Base-by-base conservation (phyloP, 2,113 vertebrate species). In the Corythaeola cristata region DNA sequence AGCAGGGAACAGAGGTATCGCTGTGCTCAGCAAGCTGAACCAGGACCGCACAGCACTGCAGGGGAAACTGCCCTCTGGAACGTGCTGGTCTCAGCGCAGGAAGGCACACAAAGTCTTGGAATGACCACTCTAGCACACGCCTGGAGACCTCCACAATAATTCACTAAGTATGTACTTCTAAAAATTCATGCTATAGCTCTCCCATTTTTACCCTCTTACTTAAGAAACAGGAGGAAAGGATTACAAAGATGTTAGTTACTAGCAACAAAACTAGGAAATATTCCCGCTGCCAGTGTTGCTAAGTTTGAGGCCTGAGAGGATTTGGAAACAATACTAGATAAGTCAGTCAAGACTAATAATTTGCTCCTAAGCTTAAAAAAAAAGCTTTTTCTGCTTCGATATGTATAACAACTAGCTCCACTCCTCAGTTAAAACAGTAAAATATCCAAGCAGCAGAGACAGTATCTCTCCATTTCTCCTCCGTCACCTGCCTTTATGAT, bases 51-150 rank as follows among this genome's bases (percentile, higher is more conserved):
- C 9, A 47, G 56, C 21, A 6, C 28, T 15, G 45, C 78, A 53
- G 73, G 18, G 47, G 15, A 74, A 88, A 79, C 23, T 1, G 7
- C 47, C 39, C 62, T 41, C 69, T 1, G 2, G 63, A 49, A 68
- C 1, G 2, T 15, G 41, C 19, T 0, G 0, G 30, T 26, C 27
- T 55, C 44, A 2, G 52, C 9, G 52, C 80, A 67, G 79, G 35
- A 66, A 77, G 60, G 44, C 16, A 30, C 19, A 26, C 33, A 66
- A 93, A 83, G 33, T 15, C 87, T 32, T 28, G 35, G 82, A 92
- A 76, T 1, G 4, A 72, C 10, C 5, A 3, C 39, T 49, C 33
- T 14, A 83, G 75, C 41, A 58, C 55, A 17, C 0, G 0, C 39
- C 74, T 85, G 41, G 39, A 85, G 55, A 91, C 18, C 78, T 59